A percentile compares a stretch with the other conserved stretches of the same genome.
Conservation (phyloP, 2,888 invertebrate species). For the Latrodectus elegans region DNA sequence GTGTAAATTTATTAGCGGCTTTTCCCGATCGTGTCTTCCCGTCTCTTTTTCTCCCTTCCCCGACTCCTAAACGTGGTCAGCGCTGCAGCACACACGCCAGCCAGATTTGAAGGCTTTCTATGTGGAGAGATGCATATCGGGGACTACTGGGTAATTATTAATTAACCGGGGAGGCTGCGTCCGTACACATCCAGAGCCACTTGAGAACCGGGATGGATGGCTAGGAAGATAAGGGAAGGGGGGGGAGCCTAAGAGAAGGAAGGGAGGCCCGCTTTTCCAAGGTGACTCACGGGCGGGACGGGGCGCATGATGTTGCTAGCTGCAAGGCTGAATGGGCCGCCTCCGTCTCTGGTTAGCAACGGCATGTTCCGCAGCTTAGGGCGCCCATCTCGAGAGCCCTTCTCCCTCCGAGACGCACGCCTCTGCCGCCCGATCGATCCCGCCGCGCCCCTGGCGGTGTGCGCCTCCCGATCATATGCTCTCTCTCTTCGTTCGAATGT, state of each 20-base stretch:
- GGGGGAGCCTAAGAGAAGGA: not conserved
- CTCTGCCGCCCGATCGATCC: conserved; percentile 38
- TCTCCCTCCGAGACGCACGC: conserved; percentile 45
- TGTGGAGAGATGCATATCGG: conserved; percentile 25
- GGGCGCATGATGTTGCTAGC: conserved; percentile 69
- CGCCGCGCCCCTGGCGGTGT: conserved; percentile 19
- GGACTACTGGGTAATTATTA: conserved; percentile 62
- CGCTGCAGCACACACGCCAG: not conserved
- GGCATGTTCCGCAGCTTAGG: conserved; percentile 69
- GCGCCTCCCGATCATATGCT: conserved; percentile 14
- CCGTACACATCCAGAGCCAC: conserved; percentile 55
- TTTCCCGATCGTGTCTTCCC: not conserved
- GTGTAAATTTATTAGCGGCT: conserved; percentile 51
- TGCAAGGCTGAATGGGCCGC: conserved; percentile 64
- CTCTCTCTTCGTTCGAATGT: conserved; percentile 18
- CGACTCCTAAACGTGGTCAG: conserved; percentile 37
- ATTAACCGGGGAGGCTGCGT: conserved; percentile 57
- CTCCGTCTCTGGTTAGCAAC: conserved; percentile 65
- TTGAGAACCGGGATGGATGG: conserved; percentile 38
- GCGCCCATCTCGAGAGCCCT: conserved; percentile 61
- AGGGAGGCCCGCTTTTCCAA: conserved; percentile 41
- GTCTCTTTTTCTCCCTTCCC: not conserved
- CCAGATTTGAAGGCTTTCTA: not conserved
- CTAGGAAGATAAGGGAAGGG: conserved; percentile 31
- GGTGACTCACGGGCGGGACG: conserved; percentile 58